Evolutionary conservation across 1,140 invertebrate species (phyloP).

Genomic region (Caerostris darwini): DNA sequence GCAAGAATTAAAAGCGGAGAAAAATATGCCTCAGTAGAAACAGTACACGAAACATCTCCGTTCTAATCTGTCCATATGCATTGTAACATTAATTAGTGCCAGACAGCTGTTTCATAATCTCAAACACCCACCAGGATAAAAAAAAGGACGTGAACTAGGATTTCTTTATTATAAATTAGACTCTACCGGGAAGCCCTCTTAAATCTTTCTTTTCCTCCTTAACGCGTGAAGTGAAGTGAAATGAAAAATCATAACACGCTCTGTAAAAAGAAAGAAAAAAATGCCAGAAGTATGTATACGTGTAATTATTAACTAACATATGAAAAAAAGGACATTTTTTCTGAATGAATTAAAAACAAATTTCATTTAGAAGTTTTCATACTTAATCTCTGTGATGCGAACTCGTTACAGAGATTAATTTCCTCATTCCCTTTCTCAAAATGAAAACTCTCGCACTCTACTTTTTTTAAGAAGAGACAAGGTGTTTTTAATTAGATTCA

Average conservation of each 20-base stretch:
- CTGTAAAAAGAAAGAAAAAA: neutral
- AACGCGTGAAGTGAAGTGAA: neutral
- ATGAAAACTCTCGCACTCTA: neutral
- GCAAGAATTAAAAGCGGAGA: neutral
- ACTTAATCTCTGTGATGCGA: neutral
- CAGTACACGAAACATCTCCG: neutral
- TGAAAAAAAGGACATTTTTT: neutral
- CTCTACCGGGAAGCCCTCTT: neutral
- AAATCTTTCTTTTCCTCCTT: neutral
- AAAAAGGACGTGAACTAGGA: neutral
- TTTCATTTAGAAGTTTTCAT: neutral
- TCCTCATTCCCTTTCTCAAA: neutral
- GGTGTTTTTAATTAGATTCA: neutral
- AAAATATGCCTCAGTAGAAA: neutral
- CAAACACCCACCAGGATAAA: neutral
- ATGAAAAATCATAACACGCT: neutral
- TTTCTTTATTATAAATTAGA: slow-evolving; percentile 27
- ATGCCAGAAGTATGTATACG: neutral
- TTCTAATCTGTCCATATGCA: neutral
- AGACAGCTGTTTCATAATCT: neutral
- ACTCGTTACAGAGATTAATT: slow-evolving; percentile 3
- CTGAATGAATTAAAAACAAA: neutral
- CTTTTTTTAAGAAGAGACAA: neutral
- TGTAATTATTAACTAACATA: neutral
- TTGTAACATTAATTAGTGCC: neutral